Base-by-base conservation (phyloP, 1,140 invertebrate genomes). In the Rhagoletis pomonella region DNA sequence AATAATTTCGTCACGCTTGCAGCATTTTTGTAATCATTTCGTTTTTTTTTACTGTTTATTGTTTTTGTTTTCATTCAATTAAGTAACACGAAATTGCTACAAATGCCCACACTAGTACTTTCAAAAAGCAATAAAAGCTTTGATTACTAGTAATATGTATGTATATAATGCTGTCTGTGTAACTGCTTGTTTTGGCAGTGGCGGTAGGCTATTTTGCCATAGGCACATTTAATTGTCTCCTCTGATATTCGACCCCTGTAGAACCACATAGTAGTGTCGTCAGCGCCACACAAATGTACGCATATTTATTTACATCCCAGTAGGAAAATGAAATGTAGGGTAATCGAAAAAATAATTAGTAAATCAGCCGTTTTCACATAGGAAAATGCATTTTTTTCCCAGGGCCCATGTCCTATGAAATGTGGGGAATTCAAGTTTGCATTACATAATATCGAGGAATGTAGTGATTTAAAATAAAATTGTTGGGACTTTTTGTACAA, bases 41-140 rank as follows among this genome's bases (percentile, higher is more conserved):
- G 4, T 2, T 14, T 4, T 14, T 47, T 3, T 44, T 19, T 6
- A 10, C 17, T 17, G 17, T 3, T 0, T 2, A 7, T 47, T 69
- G 65, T 77, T 50, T 77, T 77, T 77, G n/a, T 47, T 29, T 29
- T 29, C 12, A 47, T n/a, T 19, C 73, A 81, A 29, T 81, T 29
- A n/a, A 10, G 47, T 19, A 19, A 81, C 55, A 2, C n/a, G 5
- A 9, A 81, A 81, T 19, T 81, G 47, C 47, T 81, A 81, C 47
- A 81, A 55, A 47, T 73, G 42, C 14, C 19, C 55, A 1, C 7
- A 29, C 44, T 81, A 10, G 29, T 55, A 81, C 44, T 7, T 42
- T 47, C 29, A 0, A 29, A 29, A 29, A 29, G 29, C 29, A 29
- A 29, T 29, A 81, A 81, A 81, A 81, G 44, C 17, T 81, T 81